Base-by-base conservation (phyloP, 2,113 vertebrate genomes). In the Drymodes brunneopygia region DNA sequence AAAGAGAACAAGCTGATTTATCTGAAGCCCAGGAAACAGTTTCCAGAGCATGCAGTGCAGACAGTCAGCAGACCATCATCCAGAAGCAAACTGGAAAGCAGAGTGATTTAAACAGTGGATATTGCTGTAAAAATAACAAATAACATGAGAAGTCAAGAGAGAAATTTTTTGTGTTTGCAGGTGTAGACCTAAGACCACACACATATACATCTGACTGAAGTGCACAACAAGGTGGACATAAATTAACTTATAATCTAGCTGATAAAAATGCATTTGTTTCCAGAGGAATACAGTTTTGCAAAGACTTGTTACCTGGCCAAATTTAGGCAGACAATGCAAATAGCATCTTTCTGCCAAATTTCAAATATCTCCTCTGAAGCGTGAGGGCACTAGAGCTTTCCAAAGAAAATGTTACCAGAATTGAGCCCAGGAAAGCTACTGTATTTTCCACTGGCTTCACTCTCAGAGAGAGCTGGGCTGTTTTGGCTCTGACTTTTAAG, bases 351-450 rank as follows among this genome's bases (percentile, higher is more conserved):
- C 81, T 95, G 85, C 66, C 87, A 95, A 86, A 95, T 78, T 95
- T 88, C 64, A 93, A 94, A 16, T 71, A 75, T 80, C 51, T 86
- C 23, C 58, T 95, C 57, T 82, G 71, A 95, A 90, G 79, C 58
- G 73, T 65, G 38, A 82, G 31, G 78, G 23, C 35, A 91, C 15
- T 62, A 73, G 19, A 73, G 19, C 47, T 83, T 93, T 94, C 85
- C 93, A 93, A 83, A 93, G 66, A 73, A 94, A 95, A 86, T 28
- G 67, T 83, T 94, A 92, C 67, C 31, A 92, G 71, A 77, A 81
- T 10, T 90, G 33, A 93, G 57, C 85, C 74, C 67, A 88, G 75
- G 79, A 90, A 93, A 88, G 92, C 71, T 89, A 96, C 81, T 90
- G 57, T 93, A 73, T 90, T 94, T 95, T 90, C 81, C 91, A 74